Base-by-base conservation (phyloP, 1,140 invertebrate genomes). In the Drosophila nannoptera region DNA sequence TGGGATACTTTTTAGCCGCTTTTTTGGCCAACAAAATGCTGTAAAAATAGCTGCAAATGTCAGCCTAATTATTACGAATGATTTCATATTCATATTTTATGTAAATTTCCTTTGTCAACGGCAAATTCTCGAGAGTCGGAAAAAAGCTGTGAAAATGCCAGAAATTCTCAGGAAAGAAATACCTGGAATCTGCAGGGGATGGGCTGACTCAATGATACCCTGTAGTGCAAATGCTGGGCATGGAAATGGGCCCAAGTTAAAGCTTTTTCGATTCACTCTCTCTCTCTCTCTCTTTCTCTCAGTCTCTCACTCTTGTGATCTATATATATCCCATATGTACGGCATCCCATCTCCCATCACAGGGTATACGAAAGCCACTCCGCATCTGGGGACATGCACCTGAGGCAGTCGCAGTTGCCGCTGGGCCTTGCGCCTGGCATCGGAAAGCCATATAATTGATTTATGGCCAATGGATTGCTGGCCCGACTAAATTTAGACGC, bases 391-490 rank as follows among this genome's bases (percentile, higher is more conserved):
- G 42, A 40, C 32, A 65, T 75, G 75, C 78, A 83, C 80, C 80
- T 83, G 80, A 83, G 74, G 43, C 32, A 59, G 40, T 42, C 56
- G 43, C 22, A 35, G 38, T 36, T 4, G 49, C 40, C 53, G 33
- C 43, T 70, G 49, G 36, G 38, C 68, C 32, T 32, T 49, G 55
- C 58, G 62, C 50, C 66, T 36, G 40, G 55, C 73, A 73, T 73
- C 67, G 55, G 14, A 55, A 70, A 70, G 49, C 73, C 62, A 69
- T 86, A 72, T 77, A 86, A 86, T 86, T 86, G 81, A 86, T 86
- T 86, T 86, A 86, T 86, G 82, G 70, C 70, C 77, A 86, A 81
- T 86, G 82, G 82, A 86, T 87, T 86, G 81, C 62, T 59, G 59
- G 43, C 45, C 36, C 14, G 53, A 43, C 71, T 77, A 86, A 86